phyloP scores from a whole-genome alignment of 2,888 invertebrate species.

The Cheilosia impressa region DNA sequence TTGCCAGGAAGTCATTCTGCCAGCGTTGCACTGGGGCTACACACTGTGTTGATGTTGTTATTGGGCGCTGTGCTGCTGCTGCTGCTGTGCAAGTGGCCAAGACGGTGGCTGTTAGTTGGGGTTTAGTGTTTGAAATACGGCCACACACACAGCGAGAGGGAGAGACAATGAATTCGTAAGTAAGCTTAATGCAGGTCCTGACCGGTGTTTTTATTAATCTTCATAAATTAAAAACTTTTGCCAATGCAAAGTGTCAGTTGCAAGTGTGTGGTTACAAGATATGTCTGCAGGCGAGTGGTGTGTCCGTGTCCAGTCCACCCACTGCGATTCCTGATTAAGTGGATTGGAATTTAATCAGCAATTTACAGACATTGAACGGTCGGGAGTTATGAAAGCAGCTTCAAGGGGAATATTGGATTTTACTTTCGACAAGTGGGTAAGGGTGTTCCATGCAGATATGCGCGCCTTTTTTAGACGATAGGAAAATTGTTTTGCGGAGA shows the following conservation, averaged over 20 bases:
- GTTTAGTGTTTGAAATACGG: constrained; percentile 40
- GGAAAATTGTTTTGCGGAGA: neutral
- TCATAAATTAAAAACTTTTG: constrained; percentile 71
- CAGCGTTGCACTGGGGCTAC: neutral
- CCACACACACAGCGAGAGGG: constrained; percentile 1
- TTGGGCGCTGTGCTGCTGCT: constrained; percentile 36
- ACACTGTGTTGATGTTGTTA: constrained; percentile 60
- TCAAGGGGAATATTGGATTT: neutral
- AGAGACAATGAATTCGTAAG: constrained; percentile 71
- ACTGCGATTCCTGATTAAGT: constrained; percentile 30
- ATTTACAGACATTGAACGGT: constrained; percentile 18
- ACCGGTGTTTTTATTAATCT: constrained; percentile 75
- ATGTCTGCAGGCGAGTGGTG: constrained; percentile 31
- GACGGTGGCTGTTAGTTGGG: constrained; percentile 23
- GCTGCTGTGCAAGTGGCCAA: constrained; percentile 1
- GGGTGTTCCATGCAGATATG: neutral
- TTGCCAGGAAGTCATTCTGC: constrained; percentile 62
- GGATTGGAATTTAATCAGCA: constrained; percentile 54
- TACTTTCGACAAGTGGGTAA: neutral
- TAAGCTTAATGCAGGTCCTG: constrained; percentile 72
- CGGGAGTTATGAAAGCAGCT: neutral
- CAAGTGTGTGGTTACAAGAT: constrained; percentile 69
- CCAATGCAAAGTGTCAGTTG: constrained; percentile 64
- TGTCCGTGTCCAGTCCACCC: neutral
- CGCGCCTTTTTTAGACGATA: neutral